These are phyloP conservation scores for Ranitomeya imitator DNA, from an alignment of 2,113 vertebrate genomes.

Conservation along the genomic window DNA sequence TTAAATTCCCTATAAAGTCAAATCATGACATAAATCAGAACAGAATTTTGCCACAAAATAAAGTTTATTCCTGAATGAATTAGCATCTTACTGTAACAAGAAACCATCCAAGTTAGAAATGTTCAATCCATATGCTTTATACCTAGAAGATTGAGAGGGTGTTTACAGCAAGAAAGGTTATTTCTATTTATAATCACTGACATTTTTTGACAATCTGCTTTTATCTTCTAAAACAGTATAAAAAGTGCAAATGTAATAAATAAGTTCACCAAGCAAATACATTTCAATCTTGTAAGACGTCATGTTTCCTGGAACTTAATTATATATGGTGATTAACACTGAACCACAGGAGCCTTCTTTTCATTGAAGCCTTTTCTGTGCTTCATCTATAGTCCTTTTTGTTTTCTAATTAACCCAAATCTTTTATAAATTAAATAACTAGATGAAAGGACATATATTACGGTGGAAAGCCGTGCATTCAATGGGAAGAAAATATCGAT, in stretches of 20 bases:
- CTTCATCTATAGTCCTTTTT: constrained; percentile 6
- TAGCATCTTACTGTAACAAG: neutral
- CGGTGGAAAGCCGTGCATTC: neutral
- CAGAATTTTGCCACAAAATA: neutral
- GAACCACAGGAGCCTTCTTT: constrained; percentile 21
- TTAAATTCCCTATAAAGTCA: neutral
- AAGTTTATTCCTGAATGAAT: neutral
- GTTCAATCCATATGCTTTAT: neutral
- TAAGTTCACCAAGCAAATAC: constrained; percentile 16
- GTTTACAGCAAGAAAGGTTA: neutral
- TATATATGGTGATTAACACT: constrained; percentile 39
- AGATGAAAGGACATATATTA: constrained; percentile 31
- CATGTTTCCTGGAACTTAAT: constrained; percentile 42
- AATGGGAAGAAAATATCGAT: constrained; percentile 9
- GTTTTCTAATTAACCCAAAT: neutral
- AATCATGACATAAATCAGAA: neutral
- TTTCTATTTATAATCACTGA: neutral
- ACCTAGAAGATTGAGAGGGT: neutral
- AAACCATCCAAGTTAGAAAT: neutral
- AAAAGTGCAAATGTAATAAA: constrained; percentile 1
- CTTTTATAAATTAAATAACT: constrained; percentile 19
- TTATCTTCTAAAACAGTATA: neutral
- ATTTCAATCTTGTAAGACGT: constrained; percentile 28
- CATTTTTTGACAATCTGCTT: neutral
- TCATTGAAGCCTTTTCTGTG: constrained; percentile 30